Evolutionary conservation across 2,888 invertebrate genomes (phyloP).

Genomic region (Conchocele bisecta): DNA sequence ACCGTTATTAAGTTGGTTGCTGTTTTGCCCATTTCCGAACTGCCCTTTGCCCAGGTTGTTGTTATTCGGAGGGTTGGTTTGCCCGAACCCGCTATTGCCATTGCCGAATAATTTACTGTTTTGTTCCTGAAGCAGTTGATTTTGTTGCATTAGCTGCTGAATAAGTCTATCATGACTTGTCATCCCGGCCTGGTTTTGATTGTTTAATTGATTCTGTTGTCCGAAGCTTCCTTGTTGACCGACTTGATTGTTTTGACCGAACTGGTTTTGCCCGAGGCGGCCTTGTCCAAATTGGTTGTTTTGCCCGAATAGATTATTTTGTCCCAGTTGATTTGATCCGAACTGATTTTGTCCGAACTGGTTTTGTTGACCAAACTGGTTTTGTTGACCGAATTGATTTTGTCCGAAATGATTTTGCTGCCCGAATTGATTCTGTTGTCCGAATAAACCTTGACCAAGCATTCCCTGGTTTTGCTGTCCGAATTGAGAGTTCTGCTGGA

Average conservation of each 20-base stretch:
- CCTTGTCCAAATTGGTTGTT: too few species aligned
- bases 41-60: too few species aligned
- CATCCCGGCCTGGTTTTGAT: too few species aligned
- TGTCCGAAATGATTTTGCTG: background rate
- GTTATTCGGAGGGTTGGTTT: background rate
- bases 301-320: too few species aligned
- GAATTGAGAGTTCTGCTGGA: background rate
- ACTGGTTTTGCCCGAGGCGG: background rate
- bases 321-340: constrained; percentile 15
- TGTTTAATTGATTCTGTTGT: too few species aligned
- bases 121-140: constrained; percentile 47
- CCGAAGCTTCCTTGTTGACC: too few species aligned
- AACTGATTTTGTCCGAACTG: background rate
- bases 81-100: too few species aligned
- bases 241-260: background rate
- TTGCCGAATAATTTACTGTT: constrained; percentile 28
- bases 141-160: constrained; percentile 42
- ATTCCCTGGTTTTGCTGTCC: too few species aligned
- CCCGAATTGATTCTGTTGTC: constrained; percentile 1
- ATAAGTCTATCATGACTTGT: constrained; percentile 26
- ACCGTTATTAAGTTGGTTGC: too few species aligned
- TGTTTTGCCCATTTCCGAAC: too few species aligned
- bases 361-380: too few species aligned
- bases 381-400: constrained; percentile 5
- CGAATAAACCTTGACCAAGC: too few species aligned